Base-by-base conservation (phyloP, 53 echinoderm and acorn worm genomes). In the Zoroaster sp. region DNA sequence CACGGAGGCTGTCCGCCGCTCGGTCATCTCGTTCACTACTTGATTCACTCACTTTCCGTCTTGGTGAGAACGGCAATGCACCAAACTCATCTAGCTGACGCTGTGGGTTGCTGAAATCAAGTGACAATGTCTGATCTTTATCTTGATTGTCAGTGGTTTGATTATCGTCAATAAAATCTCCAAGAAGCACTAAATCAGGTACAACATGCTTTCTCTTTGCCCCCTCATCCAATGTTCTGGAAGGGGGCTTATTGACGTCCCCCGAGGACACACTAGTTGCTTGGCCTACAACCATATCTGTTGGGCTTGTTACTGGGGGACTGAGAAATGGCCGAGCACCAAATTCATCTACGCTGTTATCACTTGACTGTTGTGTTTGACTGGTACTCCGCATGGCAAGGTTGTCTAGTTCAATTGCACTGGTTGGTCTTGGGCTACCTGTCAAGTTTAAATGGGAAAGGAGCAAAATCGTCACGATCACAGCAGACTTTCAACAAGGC, bases 31-130 rank as follows among this genome's bases (percentile, higher is more conserved):
- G 92, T 25, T 96, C 96, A 17, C 96, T 96, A 75, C 96, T 96
- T 8, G 96, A 96, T 32, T 92, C 92, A 21, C 95, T 96, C 12
- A 92, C 88, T 41, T 91, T 79, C 18, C 88, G 93, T 3, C 78
- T 45, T 41, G 91, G 91, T 14, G 91, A 75, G 47, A 96, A 96
- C 2, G 96, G 96, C 42, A 91, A 88, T 17, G 90, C 94, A 17
- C 91, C 96, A 72, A 96, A 96, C 75, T 96, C 94, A 59, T 96
- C 93, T 40, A 96, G 89, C 74, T 96, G 93, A 21, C 92, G 83
- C 80, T 87, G 85, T 12, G 94, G 93, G 51, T 92, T 89, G 66
- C 87, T 87, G 78, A 96, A 80, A 42, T 89, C 82, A 4, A 89
- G 63, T 2, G 47, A n/a, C 7, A 28, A 1, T 39, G 20, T 52